Conservation (phyloP, 2,113 vertebrate species). For the Lonchura striata region DNA sequence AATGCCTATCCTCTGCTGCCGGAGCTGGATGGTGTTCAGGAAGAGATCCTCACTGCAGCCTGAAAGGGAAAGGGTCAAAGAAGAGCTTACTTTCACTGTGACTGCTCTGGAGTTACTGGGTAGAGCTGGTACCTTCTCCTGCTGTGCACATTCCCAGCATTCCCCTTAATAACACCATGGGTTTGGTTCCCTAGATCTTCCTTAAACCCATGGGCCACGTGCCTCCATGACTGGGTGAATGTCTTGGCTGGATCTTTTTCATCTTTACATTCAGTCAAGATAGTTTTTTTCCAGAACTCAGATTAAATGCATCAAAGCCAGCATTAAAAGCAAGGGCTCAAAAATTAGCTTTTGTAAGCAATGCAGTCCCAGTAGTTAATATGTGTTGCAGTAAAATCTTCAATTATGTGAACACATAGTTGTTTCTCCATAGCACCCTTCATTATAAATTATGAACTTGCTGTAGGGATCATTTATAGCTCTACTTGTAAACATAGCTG, state of each 20-base stretch:
- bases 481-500: not conserved
- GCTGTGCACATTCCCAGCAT: not conserved
- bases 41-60: conserved; percentile 82
- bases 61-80: conserved; percentile 42
- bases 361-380: not conserved
- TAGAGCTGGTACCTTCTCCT: not conserved
- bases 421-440: not conserved
- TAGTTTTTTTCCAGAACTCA: not conserved
- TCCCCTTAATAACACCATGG: not conserved
- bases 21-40: conserved; percentile 79
- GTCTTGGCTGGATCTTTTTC: not conserved
- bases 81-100: not conserved
- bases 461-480: not conserved
- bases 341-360: not conserved
- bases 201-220: not conserved
- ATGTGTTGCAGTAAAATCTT: not conserved
- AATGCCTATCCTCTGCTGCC: conserved; percentile 79
- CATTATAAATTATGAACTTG: not conserved
- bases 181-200: not conserved
- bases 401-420: not conserved
- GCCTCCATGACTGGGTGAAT: not conserved
- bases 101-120: not conserved
- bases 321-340: not conserved
- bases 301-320: not conserved
- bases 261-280: not conserved